phyloP scores from a whole-genome alignment of 2,797 vertebrate species.

The Myotis daubentonii region DNA sequence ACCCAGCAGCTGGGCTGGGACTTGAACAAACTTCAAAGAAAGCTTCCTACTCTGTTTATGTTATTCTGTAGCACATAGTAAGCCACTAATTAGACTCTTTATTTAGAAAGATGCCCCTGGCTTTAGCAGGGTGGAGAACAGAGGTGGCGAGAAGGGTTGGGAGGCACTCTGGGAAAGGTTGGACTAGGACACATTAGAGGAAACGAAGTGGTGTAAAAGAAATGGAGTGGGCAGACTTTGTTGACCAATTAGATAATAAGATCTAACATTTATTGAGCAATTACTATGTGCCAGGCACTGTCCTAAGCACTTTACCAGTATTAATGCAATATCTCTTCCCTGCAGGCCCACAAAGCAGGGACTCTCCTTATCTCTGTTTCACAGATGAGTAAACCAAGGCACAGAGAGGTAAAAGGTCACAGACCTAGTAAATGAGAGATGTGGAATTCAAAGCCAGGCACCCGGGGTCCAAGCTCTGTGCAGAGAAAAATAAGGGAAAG shows the following conservation, averaged over 20 bases:
- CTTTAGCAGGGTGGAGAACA: neutral
- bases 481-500: neutral
- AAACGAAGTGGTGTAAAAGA: neutral
- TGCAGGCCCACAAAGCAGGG: neutral
- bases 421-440: neutral
- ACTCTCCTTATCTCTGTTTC: neutral
- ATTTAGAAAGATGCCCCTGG: neutral
- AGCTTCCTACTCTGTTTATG: neutral
- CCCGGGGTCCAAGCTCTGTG: neutral
- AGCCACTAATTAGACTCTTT: neutral
- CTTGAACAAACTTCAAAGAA: neutral
- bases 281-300: neutral
- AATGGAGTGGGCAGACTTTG: neutral
- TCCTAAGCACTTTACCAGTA: neutral
- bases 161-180: fast-evolving
- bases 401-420: neutral
- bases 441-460: neutral
- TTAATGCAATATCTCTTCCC: neutral
- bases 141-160: fast-evolving
- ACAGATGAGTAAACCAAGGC: neutral
- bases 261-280: neutral
- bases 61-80: neutral
- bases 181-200: fast-evolving
- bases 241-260: neutral
- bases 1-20: neutral